Evolutionary conservation across 2,113 vertebrate species (phyloP).

Genomic region (Sporophila hypoxantha): DNA sequence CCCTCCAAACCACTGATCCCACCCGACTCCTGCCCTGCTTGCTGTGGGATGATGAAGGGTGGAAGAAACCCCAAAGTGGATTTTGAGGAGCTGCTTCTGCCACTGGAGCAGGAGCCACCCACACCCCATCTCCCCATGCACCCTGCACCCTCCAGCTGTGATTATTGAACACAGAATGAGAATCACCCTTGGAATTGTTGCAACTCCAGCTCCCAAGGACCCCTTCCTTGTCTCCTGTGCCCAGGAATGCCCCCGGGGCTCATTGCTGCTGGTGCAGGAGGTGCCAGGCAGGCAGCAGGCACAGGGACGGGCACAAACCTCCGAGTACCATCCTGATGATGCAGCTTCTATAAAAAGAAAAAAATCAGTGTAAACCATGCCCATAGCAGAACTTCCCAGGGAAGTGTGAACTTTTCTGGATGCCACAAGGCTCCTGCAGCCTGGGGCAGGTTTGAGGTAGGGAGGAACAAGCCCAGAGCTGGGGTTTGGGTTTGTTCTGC

Average conservation of each 20-base stretch:
- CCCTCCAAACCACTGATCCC: background rate
- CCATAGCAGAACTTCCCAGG: background rate
- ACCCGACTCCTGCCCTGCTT: background rate
- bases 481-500: background rate
- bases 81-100: background rate
- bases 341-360: conserved; percentile 28
- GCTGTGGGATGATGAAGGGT: background rate
- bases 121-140: fast-evolving
- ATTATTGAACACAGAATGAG: background rate
- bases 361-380: background rate
- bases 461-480: background rate
- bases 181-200: background rate
- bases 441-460: background rate
- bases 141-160: background rate
- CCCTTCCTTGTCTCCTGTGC: background rate
- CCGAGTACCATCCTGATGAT: background rate
- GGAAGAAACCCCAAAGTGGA: background rate
- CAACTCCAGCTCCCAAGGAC: fast-evolving
- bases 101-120: background rate
- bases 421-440: background rate
- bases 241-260: background rate
- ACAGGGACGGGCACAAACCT: background rate
- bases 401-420: background rate
- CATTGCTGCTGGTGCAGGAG: background rate
- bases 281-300: background rate